Base-by-base conservation (phyloP, 2,888 invertebrate species). In the Elgonia sp. region DNA sequence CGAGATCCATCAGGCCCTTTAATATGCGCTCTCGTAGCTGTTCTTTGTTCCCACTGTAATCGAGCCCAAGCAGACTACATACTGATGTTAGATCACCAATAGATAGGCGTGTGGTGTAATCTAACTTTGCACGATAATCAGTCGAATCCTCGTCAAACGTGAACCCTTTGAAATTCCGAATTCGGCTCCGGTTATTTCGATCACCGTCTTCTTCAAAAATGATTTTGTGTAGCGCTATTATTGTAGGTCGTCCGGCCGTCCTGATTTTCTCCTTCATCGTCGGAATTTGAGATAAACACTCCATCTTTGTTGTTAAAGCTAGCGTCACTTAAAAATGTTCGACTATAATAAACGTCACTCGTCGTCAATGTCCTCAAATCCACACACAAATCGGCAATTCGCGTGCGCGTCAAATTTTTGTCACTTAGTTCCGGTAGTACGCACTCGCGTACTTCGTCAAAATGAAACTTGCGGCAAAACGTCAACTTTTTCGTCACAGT, bases 241-340 rank as follows among this genome's bases (percentile, higher is more conserved):
- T 46, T 46, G 46, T 16, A 2, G 46, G 46, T 46, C 46, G 46
- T 16, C 12, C 46, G 10, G 46, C 89, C 89, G 40, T 50, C 46
- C 1, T 65, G 20, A 12, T 89, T 76, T n/a, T 67, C 12, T 86
- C 50, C 73, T 90, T 8, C 87, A 82, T 37, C 55, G 73, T 7
- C 16, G 46, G 46, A 7, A 46, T 46, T 16, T 46, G 12, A 5
- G 46, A 10, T 7, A 46, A 46, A 46, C 1, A 14, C 46, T 46
- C 46, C 46, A 46, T 46, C 10, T 14, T 46, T 46, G 46, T 46
- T 7, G 1, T 16, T 7, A 14, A 1, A 46, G 2, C 2, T 46
- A 14, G 10, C 46, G 46, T 46, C 46, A 46, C 46, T 46, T 46
- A 2, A 46, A 2, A 46, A 29, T 29, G 29, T 29, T 29, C 29